These are phyloP conservation scores for Phlogophora meticulosa DNA, from an alignment of 2,888 invertebrate genomes.

Conservation along the genomic window DNA sequence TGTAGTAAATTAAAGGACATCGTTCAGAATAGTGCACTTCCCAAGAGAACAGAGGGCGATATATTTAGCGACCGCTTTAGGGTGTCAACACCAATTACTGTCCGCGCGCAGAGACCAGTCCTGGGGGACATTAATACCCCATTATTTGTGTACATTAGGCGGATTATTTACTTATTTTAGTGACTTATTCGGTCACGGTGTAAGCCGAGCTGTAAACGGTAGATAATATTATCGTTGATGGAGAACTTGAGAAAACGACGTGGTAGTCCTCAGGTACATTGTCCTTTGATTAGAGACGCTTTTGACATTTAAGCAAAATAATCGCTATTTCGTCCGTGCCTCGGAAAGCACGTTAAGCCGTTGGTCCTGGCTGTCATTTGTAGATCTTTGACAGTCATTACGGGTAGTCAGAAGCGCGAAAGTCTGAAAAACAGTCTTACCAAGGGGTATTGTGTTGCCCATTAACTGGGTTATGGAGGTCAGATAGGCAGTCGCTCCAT, in stretches of 20 bases:
- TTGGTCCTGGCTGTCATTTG: too few relatives aligned
- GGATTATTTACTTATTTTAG: constrained; percentile 47
- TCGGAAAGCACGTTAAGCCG: too few relatives aligned
- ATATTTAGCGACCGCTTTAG: constrained; percentile 51
- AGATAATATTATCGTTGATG: background rate
- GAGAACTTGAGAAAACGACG: background rate
- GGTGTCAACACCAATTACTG: constrained; percentile 55
- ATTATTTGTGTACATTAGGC: constrained; percentile 48
- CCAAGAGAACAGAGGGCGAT: constrained; percentile 27
- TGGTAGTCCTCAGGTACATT: too few relatives aligned
- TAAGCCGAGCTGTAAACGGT: constrained; percentile 21
- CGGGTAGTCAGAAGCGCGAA: too few relatives aligned
- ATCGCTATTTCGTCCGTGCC: too few relatives aligned
- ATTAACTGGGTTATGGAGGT: too few relatives aligned
- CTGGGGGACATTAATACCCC: constrained; percentile 47
- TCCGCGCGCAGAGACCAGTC: constrained; percentile 22
- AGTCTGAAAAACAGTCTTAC: background rate
- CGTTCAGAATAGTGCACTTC: constrained; percentile 12
- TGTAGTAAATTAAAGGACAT: constrained; percentile 26
- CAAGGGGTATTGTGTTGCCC: too few relatives aligned
- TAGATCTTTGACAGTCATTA: too few relatives aligned
- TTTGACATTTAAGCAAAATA: too few relatives aligned
- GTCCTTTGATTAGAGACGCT: too few relatives aligned
- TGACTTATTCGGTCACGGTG: constrained; percentile 32
- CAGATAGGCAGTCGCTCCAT: too few relatives aligned